Percentiles rank a stretch among this genome's conserved stretches.
Conservation (phyloP, 2,113 vertebrate genomes). For the Lontra canadensis region DNA sequence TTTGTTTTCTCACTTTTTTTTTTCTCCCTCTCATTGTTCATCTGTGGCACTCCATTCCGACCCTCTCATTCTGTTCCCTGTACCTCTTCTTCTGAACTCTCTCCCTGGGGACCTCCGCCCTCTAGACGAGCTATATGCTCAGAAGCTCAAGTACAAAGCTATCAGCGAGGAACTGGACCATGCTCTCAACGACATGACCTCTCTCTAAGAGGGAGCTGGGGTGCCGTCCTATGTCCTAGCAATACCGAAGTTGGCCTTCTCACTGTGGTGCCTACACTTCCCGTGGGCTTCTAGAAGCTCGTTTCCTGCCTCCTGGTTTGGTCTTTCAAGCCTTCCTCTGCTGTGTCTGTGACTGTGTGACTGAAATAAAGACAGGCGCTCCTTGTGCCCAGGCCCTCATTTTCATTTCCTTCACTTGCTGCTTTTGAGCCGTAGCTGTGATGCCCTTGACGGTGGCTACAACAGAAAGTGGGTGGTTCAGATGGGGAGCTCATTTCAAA, state of each 20-base stretch:
- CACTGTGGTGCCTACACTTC: not conserved
- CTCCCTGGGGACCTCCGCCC: constrained; percentile 53
- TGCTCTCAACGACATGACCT: constrained; percentile 93
- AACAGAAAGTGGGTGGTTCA: not conserved
- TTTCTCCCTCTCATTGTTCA: constrained; percentile 60
- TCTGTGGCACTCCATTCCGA: constrained; percentile 60
- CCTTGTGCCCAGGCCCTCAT: not conserved
- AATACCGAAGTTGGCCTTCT: not conserved
- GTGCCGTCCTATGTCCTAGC: not conserved
- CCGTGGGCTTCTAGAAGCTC: not conserved
- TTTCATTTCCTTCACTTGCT: not conserved
- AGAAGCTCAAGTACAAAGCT: constrained; percentile 95
- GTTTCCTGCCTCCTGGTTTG: constrained; percentile 47
- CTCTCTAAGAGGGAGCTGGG: constrained; percentile 81
- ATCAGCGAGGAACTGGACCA: constrained; percentile 94
- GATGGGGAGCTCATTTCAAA: not conserved
- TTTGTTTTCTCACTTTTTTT: constrained; percentile 65
- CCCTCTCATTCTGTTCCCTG: constrained; percentile 35
- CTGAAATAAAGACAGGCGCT: not conserved
- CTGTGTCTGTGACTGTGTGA: not conserved
- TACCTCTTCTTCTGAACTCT: constrained; percentile 40
- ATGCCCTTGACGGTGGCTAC: not conserved
- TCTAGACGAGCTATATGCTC: constrained; percentile 92
- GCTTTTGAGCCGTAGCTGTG: not conserved
- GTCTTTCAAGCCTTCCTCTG: not conserved